phyloP scores from a whole-genome alignment of 2,113 vertebrate species.

The Potamarius usumacintae region DNA sequence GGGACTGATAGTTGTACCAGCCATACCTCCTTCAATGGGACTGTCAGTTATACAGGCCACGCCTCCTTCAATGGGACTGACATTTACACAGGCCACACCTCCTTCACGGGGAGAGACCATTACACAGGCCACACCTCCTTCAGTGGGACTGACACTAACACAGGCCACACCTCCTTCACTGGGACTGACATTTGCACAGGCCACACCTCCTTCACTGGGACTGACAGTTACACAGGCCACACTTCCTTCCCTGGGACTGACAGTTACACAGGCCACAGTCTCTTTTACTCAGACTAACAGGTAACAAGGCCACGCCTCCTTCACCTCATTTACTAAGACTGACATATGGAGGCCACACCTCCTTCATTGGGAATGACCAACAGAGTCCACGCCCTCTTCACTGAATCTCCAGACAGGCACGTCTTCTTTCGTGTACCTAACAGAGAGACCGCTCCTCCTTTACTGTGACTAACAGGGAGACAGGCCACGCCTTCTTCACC shows the following conservation, averaged over 20 bases:
- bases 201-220: background rate
- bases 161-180: background rate
- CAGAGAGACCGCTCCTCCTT: background rate
- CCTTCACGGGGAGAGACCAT: background rate
- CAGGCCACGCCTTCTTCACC: no score
- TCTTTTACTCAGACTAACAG: background rate
- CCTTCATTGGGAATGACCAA: background rate
- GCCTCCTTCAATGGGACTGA: background rate
- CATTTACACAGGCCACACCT: background rate
- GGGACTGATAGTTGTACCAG: background rate
- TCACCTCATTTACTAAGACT: background rate
- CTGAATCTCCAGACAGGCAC: background rate
- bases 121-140: background rate
- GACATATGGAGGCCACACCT: background rate
- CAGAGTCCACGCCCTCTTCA: background rate
- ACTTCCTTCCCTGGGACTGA: background rate
- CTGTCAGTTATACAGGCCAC: no score
- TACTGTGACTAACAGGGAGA: no score
- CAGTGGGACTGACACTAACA: background rate
- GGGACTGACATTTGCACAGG: background rate
- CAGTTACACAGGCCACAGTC: background rate
- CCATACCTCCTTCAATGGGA: background rate
- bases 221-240: background rate
- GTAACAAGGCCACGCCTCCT: background rate
- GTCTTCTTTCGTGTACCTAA: no score